Evolutionary conservation across 2,113 vertebrate species (phyloP).

Genomic region (Steatornis caripensis): DNA sequence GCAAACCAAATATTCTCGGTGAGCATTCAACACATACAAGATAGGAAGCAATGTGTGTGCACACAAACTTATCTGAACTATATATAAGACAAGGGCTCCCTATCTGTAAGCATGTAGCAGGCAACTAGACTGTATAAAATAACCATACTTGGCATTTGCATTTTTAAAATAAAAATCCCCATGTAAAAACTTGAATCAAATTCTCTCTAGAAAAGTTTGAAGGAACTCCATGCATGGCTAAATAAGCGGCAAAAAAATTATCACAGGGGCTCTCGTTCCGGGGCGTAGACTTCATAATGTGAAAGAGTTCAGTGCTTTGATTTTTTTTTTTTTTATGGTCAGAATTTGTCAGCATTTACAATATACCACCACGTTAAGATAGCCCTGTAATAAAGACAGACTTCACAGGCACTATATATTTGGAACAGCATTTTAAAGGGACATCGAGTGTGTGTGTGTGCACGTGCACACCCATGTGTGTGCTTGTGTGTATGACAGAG

Average conservation of each 20-base stretch:
- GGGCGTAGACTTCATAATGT: neutral
- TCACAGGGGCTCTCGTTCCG: neutral
- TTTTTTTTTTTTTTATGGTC: neutral
- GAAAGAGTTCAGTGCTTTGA: neutral
- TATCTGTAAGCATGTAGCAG: neutral
- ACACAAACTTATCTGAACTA: neutral
- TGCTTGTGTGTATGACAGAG: neutral
- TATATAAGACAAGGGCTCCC: neutral
- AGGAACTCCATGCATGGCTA: neutral
- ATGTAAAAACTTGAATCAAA: neutral
- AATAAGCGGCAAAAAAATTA: neutral
- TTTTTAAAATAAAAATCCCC: neutral
- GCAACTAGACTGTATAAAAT: neutral
- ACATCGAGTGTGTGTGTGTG: neutral
- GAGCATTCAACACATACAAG: neutral
- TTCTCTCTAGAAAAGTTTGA: neutral
- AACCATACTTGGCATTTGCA: neutral
- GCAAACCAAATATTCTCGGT: neutral
- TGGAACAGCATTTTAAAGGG: neutral
- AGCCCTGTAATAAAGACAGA: neutral
- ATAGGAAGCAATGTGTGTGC: neutral
- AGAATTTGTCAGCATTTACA: neutral
- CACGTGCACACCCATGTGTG: neutral
- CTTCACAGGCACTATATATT: neutral
- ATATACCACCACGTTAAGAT: neutral